Evolutionary conservation across 2,113 vertebrate genomes (phyloP), one percentile per base, ranked within the genome.

Genomic region (Callionymus lyra): DNA sequence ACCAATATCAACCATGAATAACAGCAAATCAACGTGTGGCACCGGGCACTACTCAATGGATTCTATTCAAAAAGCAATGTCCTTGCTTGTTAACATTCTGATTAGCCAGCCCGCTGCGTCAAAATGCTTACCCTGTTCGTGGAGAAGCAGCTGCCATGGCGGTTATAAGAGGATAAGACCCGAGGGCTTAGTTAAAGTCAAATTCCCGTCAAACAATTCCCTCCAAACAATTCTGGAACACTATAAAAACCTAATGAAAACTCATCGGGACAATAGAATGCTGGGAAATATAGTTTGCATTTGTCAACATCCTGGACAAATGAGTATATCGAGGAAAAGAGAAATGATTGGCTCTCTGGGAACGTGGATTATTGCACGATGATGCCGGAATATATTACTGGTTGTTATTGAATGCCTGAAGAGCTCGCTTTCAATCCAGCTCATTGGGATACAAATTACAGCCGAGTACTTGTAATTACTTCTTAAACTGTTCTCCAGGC

Each of bases 401-500:
- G 16, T 2, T 17, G 17, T 47, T 57, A 52, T 18, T 53, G 34
- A 56, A 53, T 53, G 44, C 59, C 18, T 46, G 49, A 61, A 18
- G 6, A 45, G 52, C 46, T 68, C 50, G 9, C 2, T 63, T 59
- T 65, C 48, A 56, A 38, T 63, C 51, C 41, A 6, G 39, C 41
- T 64, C 27, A 48, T 57, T 57, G 17, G 15, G 33, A 54, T 50
- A 56, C 39, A 27, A 64, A 70, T 39, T 61, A 58, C 56, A 10
- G 31, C 33, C 38, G 50, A 11, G 38, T 16, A 32, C 42, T 59
- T 58, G 44, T 44, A 71, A 70, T 70, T 71, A 69, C 64, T 65
- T 61, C 50, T 52, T 48, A 32, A 57, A 53, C 46, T 47, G 49
- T 62, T 66, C 63, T 53, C 36, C 38, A 46, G 53, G 32, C 53